phyloP scores from a whole-genome alignment of 1,140 invertebrate genomes.

The Schlechtendalia chinensis region DNA sequence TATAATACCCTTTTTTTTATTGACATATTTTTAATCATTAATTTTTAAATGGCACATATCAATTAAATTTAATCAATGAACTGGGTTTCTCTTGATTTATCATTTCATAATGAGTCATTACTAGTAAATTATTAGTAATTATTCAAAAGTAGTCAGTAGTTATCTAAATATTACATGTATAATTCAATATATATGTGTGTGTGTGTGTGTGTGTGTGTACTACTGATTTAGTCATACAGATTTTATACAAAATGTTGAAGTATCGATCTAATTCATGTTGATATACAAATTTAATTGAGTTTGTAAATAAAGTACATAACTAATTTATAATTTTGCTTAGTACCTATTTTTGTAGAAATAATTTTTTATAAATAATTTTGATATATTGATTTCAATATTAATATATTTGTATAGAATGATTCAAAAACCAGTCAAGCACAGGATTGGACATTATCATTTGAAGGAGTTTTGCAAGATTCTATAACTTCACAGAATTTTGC shows the following conservation, averaged over 20 bases:
- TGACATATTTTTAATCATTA: background rate
- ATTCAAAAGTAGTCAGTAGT: background rate
- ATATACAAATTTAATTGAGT: background rate
- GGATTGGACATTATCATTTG: constrained; percentile 83
- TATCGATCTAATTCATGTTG: background rate
- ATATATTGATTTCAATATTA: background rate
- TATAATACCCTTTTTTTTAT: no score
- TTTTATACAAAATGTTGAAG: background rate
- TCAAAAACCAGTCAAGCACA: constrained; percentile 59
- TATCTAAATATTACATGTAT: background rate
- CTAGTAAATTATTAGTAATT: background rate
- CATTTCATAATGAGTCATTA: constrained; percentile 7
- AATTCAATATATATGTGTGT: background rate
- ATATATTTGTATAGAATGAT: constrained; percentile 56
- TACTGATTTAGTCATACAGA: background rate
- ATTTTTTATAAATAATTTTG: background rate
- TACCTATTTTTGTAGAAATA: no score
- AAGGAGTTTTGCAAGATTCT: constrained; percentile 83
- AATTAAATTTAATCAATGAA: background rate
- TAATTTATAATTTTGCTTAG: no score
- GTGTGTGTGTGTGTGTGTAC: no score
- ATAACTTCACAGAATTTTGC: constrained; percentile 85
- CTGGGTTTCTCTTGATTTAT: background rate
- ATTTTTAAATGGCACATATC: background rate
- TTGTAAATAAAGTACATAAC: background rate